Conservation (phyloP, 2,888 invertebrate species). For the Melinaea menophilus region DNA sequence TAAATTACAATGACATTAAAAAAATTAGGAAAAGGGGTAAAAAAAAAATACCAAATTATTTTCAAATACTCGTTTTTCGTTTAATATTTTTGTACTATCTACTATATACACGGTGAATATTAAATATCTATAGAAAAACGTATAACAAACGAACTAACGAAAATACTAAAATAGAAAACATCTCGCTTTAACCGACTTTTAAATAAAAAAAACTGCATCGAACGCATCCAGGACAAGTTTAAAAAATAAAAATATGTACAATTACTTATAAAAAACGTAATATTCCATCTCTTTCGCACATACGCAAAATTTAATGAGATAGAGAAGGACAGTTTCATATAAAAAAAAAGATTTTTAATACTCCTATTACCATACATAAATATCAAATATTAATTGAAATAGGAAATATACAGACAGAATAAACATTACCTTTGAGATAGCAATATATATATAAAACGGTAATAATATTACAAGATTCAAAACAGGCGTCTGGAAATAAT, state of each 20-base stretch:
- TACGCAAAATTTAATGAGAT: slow-evolving; percentile 4
- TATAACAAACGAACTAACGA: slow-evolving; percentile 66
- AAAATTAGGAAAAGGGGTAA: not conserved
- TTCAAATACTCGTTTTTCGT: slow-evolving; percentile 52
- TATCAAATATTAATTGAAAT: no score
- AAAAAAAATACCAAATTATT: slow-evolving; percentile 35
- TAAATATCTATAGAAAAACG: slow-evolving; percentile 69
- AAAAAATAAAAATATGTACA: slow-evolving; percentile 18
- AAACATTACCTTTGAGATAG: no score
- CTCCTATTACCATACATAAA: no score
- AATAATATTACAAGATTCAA: no score
- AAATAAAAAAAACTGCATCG: slow-evolving; percentile 16
- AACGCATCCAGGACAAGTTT: slow-evolving; percentile 10
- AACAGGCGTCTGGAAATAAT: no score
- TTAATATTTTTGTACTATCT: slow-evolving; percentile 77
- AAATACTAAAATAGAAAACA: slow-evolving; percentile 46
- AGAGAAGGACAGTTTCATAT: slow-evolving; percentile 2
- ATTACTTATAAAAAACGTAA: slow-evolving; percentile 5
- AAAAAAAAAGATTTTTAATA: no score
- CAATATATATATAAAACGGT: no score
- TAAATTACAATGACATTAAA: not conserved
- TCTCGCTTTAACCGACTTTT: slow-evolving; percentile 14
- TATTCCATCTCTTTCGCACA: slow-evolving; percentile 10
- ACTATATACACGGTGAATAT: slow-evolving; percentile 72
- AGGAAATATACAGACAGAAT: no score